Base-by-base conservation (phyloP, 2,888 invertebrate genomes). In the Pseudococcus jackbeardsleyi region DNA sequence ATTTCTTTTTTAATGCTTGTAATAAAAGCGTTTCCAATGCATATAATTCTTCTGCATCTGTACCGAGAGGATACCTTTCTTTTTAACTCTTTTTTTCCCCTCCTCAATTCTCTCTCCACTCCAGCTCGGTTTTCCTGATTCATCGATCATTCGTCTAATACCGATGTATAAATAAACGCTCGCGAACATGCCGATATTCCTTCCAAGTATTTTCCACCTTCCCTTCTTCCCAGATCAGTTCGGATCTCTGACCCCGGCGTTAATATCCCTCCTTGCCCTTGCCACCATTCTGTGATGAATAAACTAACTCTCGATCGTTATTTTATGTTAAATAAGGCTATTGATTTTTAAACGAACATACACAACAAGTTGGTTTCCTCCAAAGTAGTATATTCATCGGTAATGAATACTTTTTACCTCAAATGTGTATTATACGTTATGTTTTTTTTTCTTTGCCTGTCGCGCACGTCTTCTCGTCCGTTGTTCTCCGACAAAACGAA, bases 31-130 rank as follows among this genome's bases (percentile, higher is more conserved):
- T 77, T 79, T 87, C 77, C 79, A 79, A 87, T 87, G 87, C 79
- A 77, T 87, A 79, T 87, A 87, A 87, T 87, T 87, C 79, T 87
- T 87, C 87, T 87, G 79, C 87, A 79, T 87, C 87, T 33, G 46
- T 50, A 46, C 26, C 17, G 26, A n/a, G 39, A 72, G 79, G 79
- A 42, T 79, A 42, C 46, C 42, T 79, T 42, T 26, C 72, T 72
- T 39, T 79, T 42, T 33, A 26, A 15, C 9, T 42, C 26, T 39
- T 72, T 72, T 72, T n/a, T n/a, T 46, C 42, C 46, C 15, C 77
- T n/a, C 19, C 79, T 85, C 39, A 11, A 42, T 17, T 33, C n/a
- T 59, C 59, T 59, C 5, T 19, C 39, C 9, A n/a, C 9, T 59
- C 59, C 59, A 22, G 50, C 19, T 48, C 48, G 84, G 11, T 33